A percentile compares a stretch with the other conserved stretches of the same genome.
Evolutionary conservation across 2,888 invertebrate species (phyloP).

Genomic region (Ditula angustiorana): DNA sequence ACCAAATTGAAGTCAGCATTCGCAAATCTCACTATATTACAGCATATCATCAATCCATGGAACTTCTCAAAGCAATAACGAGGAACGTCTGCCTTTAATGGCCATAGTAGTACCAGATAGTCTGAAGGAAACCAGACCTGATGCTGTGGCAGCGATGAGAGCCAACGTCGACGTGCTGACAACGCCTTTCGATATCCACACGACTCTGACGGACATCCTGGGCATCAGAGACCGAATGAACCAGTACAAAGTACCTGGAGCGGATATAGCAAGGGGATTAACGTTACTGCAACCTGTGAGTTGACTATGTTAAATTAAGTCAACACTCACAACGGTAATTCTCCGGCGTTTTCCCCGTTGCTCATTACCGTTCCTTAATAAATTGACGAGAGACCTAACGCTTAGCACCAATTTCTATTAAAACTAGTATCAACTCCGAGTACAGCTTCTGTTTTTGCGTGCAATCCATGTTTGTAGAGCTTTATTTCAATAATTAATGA

Average conservation of each 20-base stretch:
- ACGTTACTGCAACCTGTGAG: constrained; percentile 8
- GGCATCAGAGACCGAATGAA: not conserved
- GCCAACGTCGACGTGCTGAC: constrained; percentile 88
- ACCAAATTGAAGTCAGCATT: too few species aligned
- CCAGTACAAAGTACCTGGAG: not conserved
- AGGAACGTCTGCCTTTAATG: constrained; percentile 94
- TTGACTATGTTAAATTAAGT: not conserved
- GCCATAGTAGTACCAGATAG: constrained; percentile 89
- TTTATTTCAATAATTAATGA: too few species aligned
- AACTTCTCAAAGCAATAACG: constrained; percentile 93
- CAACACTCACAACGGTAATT: too few species aligned
- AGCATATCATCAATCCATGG: constrained; percentile 91
- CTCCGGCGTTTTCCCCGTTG: too few species aligned
- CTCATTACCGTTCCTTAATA: too few species aligned
- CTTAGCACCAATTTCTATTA: too few species aligned
- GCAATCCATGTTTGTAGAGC: too few species aligned
- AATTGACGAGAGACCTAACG: too few species aligned
- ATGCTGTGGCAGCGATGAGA: constrained; percentile 86
- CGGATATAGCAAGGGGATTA: not conserved
- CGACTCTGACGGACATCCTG: constrained; percentile 47
- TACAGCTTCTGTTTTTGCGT: too few species aligned
- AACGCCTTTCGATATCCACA: constrained; percentile 93
- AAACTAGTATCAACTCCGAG: too few species aligned
- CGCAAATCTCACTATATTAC: too few species aligned
- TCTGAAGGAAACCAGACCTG: constrained; percentile 86